Percentiles rank a stretch among this genome's conserved stretches.
These are phyloP conservation scores for Amphiprion clarkii DNA, from an alignment of 2,797 vertebrate genomes.

Conservation along the genomic window DNA sequence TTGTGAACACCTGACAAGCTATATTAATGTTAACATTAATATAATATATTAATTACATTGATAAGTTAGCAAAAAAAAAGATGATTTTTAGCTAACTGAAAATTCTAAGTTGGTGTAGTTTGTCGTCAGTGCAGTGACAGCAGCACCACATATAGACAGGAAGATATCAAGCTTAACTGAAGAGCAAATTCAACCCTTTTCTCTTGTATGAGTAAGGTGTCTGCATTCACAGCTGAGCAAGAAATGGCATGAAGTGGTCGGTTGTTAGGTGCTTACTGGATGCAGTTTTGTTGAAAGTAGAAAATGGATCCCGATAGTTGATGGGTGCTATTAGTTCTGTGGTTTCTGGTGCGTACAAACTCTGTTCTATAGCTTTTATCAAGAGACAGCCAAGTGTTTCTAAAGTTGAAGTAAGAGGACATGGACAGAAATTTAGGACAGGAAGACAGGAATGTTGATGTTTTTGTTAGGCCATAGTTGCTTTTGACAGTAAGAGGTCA, in stretches of 20 bases:
- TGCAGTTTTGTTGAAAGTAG: not conserved
- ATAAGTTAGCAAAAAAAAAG: too few relatives aligned
- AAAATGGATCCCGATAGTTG: not conserved
- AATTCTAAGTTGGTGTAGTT: not conserved
- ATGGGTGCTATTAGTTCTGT: not conserved
- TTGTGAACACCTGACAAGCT: too few relatives aligned
- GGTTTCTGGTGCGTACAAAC: not conserved
- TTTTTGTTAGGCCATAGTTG: constrained; percentile 25
- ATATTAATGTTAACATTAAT: too few relatives aligned
- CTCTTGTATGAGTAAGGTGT: not conserved
- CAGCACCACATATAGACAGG: constrained; percentile 8
- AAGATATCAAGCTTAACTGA: not conserved
- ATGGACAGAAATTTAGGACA: constrained; percentile 3
- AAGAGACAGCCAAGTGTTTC: not conserved
- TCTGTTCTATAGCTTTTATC: not conserved
- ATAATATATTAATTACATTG: too few relatives aligned
- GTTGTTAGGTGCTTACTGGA: not conserved
- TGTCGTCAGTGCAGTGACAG: not conserved
- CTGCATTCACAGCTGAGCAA: not conserved
- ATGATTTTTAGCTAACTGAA: too few relatives aligned
- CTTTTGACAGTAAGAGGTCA: constrained; percentile 33
- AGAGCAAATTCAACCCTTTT: not conserved
- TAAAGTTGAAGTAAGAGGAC: not conserved
- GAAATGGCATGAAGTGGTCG: not conserved
- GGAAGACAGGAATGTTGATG: not conserved